These are phyloP conservation scores for Drosophila quadrilineata DNA, from an alignment of 1,140 invertebrate genomes.

Conservation along the genomic window DNA sequence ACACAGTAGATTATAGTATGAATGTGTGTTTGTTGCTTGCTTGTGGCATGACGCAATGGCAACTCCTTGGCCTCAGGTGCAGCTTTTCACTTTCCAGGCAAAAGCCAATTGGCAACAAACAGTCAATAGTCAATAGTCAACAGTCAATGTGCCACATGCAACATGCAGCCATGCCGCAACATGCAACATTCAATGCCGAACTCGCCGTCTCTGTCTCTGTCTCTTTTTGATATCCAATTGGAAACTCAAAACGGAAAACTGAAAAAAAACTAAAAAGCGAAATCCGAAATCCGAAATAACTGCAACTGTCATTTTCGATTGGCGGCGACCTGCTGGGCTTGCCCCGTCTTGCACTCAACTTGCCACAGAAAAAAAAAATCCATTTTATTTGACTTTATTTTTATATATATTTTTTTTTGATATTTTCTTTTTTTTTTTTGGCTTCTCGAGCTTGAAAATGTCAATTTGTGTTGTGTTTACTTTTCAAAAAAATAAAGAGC, in stretches of 20 bases:
- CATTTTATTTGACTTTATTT: neutral
- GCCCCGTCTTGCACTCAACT: constrained; percentile 55
- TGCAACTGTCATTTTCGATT: constrained; percentile 76
- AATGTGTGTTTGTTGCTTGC: constrained; percentile 30
- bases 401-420: constrained; percentile 3
- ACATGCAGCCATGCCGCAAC: constrained; percentile 36
- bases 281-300: constrained; percentile 53
- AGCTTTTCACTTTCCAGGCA: constrained; percentile 47
- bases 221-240: constrained; percentile 53
- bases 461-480: constrained; percentile 76
- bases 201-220: no score
- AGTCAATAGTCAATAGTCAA: constrained; percentile 46
- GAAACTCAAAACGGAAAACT: constrained; percentile 36
- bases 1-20: constrained; percentile 14
- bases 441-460: constrained; percentile 69
- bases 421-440: constrained; percentile 36
- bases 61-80: constrained; percentile 72
- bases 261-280: neutral
- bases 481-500: no score
- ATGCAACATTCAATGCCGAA: constrained; percentile 42
- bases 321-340: constrained; percentile 76
- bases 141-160: constrained; percentile 33
- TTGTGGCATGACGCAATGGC: constrained; percentile 42
- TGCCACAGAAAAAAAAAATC: constrained; percentile 32
- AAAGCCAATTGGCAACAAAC: constrained; percentile 55